Base-by-base conservation (phyloP, 2,888 invertebrate species). In the Melipona bicolor region DNA sequence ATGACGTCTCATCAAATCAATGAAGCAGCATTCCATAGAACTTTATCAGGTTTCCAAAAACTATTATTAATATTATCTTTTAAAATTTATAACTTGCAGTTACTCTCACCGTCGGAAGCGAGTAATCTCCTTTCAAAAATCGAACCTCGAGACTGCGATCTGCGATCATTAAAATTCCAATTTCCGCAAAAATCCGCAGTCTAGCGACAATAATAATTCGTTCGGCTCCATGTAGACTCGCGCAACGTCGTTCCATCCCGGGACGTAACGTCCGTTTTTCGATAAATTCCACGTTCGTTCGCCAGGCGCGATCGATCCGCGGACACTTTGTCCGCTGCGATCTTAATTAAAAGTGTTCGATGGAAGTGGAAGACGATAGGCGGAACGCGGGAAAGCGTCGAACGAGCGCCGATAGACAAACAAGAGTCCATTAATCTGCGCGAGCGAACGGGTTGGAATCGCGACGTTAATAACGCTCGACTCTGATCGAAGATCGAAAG, bases 361-460 rank as follows among this genome's bases (percentile, higher is more conserved):
- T 15, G 52, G 15, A n/a, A n/a, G 61, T 43, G 49, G 72, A 72
- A 77, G 69, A 72, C 68, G 52, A 54, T 62, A 21, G 72, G 71
- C 62, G 49, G 75, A 54, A 24, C 59, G 54, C 49, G 24, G 0
- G 9, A 59, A 67, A 74, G 79, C 32, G 65, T 50, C 50, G 80
- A 72, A 64, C 74, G 76, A 24, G 56, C 56, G 43, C 36, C 73
- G 73, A 75, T 71, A 43, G 78, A 71, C 83, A 83, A 84, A 83
- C 78, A 79, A 83, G 75, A 76, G 76, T 83, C 84, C 84, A 64
- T 83, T 84, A 78, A 81, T 79, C 78, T 67, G 70, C 52, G 59
- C 32, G 43, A 36, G 36, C 9, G 43, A 43, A 43, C 21, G 36
- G 27, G 68, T 72, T 32, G 84, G 61, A 77, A 83, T 83, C 76